Evolutionary conservation across 2,113 vertebrate species (phyloP), one percentile per base, ranked within the genome.

Genomic region (Penelope pileata): DNA sequence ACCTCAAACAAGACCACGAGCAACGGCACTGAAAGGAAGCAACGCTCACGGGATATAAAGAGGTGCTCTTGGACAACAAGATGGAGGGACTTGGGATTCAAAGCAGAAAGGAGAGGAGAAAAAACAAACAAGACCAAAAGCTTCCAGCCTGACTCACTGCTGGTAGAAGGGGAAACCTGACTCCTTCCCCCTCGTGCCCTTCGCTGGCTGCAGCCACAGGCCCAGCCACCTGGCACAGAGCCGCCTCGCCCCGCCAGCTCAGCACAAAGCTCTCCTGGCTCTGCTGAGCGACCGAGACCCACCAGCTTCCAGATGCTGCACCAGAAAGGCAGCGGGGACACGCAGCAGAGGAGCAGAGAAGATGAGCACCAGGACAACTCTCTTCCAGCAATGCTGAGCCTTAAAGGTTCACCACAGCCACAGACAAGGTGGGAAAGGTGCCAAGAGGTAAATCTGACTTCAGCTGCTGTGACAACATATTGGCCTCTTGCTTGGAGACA

Each of bases 11-110:
- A 50, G 34, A n/a, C 32, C 58, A 43, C 47, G 88, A 5, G 1
- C 23, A 38, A 23, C 1, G 0, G n/a, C 53, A 30, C 0, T 1
- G 51, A 83, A 45, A 59, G 68, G 24, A 64, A 74, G 60, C 0
- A 22, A 18, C 36, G 60, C 72, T 8, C 30, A 9, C 1, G 0
- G 23, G 14, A 16, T 13, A 43, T 30, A 23, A 36, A n/a, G 62
- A 75, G 15, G 15, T 3, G 42, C 43, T 80, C n/a, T 7, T 10
- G 7, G 47, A 40, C 32, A 62, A 58, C 2, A 38, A 74, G 27
- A 13, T 42, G n/a, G 0, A 43, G 17, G 14, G 42, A 63, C 1
- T 1, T 12, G 58, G 8, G 8, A 63, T 14, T 48, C 19, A 7
- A 64, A 81, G 40, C 5, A 77, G 13, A 32, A 53, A 45, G 67